A percentile compares a stretch with the other conserved stretches of the same genome.
Conservation (phyloP, 2,888 invertebrate species). For the Kuschelorhynchus macadamiae region DNA sequence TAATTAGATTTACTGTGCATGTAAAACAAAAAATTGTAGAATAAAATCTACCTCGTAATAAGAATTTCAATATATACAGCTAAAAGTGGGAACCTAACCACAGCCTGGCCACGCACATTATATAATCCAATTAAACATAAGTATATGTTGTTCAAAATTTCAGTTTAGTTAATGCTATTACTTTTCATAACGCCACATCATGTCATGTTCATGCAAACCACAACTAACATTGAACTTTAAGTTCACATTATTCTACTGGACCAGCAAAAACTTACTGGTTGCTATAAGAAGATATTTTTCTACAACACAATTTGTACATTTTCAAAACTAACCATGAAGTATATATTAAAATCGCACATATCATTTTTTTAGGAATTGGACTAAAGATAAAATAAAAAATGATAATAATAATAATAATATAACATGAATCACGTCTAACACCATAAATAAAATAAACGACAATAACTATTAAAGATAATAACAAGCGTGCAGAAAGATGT, state of each 20-base stretch:
- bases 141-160: conserved; percentile 5
- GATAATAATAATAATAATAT: conserved; percentile 19
- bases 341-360: too few relatives aligned
- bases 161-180: neutral
- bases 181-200: conserved; percentile 52
- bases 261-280: conserved; percentile 23
- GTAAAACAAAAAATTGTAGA: conserved; percentile 14
- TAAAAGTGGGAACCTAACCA: conserved; percentile 70
- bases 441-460: conserved; percentile 32
- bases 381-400: conserved; percentile 4
- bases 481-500: conserved; percentile 46
- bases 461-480: conserved; percentile 32
- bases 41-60: conserved; percentile 7
- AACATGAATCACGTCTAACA: conserved; percentile 49
- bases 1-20: conserved; percentile 27
- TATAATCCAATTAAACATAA: conserved; percentile 55
- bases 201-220: conserved; percentile 64
- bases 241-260: conserved; percentile 19
- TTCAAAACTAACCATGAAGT: too few relatives aligned
- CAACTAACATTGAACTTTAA: conserved; percentile 60
- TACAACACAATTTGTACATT: conserved; percentile 3
- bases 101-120: conserved; percentile 79
- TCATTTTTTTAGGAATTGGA: neutral
- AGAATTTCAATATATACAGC: conserved; percentile 36
- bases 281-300: neutral